Evolutionary conservation across 2,888 invertebrate species (phyloP).

Genomic region (Nomada fucata): DNA sequence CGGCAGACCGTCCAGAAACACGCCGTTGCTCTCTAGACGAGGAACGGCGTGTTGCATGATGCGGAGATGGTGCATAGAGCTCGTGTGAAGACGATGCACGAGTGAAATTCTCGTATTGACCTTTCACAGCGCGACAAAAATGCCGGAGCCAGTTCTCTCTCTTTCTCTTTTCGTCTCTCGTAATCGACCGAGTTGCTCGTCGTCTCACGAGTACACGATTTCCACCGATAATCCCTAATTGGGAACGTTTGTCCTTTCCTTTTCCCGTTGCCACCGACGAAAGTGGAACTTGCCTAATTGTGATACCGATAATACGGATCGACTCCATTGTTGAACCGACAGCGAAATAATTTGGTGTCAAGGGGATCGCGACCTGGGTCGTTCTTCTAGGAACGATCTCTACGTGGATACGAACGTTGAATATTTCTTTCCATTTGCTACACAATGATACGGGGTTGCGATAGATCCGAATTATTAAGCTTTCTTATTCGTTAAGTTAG

Average conservation of each 20-base stretch:
- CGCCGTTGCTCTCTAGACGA: conserved; percentile 46
- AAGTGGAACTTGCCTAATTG: conserved; percentile 67
- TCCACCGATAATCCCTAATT: conserved; percentile 71
- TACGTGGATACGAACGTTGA: not conserved
- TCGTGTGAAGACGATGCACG: conserved; percentile 78
- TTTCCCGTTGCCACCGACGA: conserved; percentile 20
- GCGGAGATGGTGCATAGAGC: conserved; percentile 67
- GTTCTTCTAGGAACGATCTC: not conserved
- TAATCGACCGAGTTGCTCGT: conserved; percentile 49
- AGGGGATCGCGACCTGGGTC: conserved; percentile 36
- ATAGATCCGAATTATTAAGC: not conserved
- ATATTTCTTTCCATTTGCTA: too few species aligned
- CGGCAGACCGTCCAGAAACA: conserved; percentile 38
- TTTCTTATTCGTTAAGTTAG: not conserved
- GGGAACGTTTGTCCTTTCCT: conserved; percentile 55
- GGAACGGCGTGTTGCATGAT: conserved; percentile 66
- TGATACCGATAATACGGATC: conserved; percentile 60
- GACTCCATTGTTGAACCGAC: conserved; percentile 50
- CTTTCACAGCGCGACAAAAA: conserved; percentile 80
- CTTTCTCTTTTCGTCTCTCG: conserved; percentile 13
- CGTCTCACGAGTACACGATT: conserved; percentile 73
- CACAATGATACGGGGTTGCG: too few species aligned
- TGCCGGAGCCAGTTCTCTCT: conserved; percentile 75
- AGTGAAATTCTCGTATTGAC: conserved; percentile 83
- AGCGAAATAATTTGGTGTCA: conserved; percentile 35